phyloP scores from a whole-genome alignment of 2,797 vertebrate species.

The Danio jaintianensis region DNA sequence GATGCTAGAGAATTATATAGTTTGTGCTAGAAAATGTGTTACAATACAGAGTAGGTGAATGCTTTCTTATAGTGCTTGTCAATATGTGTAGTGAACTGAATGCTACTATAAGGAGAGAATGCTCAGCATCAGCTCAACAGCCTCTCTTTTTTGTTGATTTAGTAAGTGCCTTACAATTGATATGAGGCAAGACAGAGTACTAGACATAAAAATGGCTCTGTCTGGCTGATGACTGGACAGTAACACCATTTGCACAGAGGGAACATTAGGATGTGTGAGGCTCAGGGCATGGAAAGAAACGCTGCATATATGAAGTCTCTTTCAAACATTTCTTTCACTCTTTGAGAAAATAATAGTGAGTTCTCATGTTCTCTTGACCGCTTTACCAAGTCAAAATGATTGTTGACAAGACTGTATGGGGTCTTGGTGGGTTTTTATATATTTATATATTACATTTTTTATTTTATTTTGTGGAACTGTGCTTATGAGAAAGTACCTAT shows the following conservation, averaged over 20 bases:
- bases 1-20: constrained; percentile 14
- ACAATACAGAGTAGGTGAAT: not conserved
- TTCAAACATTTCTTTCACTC: constrained; percentile 4
- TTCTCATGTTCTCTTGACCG: not conserved
- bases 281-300: not conserved
- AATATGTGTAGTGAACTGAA: not conserved
- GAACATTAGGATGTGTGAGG: not conserved
- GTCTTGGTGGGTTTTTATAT: not conserved
- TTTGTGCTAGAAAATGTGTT: constrained; percentile 17
- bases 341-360: not conserved
- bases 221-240: constrained; percentile 20
- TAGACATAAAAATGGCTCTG: constrained; percentile 20
- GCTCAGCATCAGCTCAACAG: not conserved
- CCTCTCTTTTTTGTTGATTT: constrained; percentile 39
- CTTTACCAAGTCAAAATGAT: constrained; percentile 5
- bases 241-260: not conserved
- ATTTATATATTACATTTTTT: not conserved
- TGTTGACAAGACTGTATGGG: not conserved
- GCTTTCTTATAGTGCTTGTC: not conserved
- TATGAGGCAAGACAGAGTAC: constrained; percentile 26
- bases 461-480: not conserved
- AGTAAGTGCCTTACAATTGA: constrained; percentile 29
- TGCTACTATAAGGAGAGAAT: not conserved
- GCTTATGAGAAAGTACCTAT: not conserved
- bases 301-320: not conserved